phyloP scores from a whole-genome alignment of 2,888 invertebrate genomes.

The Rhodophaea formosa region DNA sequence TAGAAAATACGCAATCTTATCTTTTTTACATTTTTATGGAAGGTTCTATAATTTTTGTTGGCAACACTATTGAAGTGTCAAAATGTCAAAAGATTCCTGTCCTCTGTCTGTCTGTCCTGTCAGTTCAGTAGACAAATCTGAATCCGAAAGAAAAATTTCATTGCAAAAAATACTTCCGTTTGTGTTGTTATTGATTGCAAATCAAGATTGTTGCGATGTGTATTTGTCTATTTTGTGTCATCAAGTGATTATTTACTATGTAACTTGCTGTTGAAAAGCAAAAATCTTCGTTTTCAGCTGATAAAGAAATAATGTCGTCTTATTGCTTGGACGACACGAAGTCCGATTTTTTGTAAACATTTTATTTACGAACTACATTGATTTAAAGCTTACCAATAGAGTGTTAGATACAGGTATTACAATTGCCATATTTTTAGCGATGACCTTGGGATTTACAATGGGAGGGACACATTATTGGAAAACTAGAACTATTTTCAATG shows the following conservation, averaged over 20 bases:
- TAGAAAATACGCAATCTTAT: too few species aligned
- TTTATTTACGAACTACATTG: slow-evolving; percentile 19
- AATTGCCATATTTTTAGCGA: background rate
- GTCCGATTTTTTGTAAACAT: slow-evolving; percentile 43
- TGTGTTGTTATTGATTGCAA: background rate
- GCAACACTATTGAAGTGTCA: too few species aligned
- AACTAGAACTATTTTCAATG: slow-evolving; percentile 10
- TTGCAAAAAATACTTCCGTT: slow-evolving; percentile 15
- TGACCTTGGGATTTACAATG: background rate
- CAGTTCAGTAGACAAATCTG: background rate
- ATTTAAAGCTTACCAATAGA: background rate
- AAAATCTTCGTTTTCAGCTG: slow-evolving; percentile 23
- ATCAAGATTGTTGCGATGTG: background rate
- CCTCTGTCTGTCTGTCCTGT: too few species aligned
- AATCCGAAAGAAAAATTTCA: background rate
- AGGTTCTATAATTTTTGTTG: too few species aligned
- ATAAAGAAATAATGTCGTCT: slow-evolving; percentile 45
- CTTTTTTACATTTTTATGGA: too few species aligned
- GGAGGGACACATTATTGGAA: background rate
- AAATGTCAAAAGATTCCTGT: too few species aligned
- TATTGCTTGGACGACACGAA: slow-evolving; percentile 33
- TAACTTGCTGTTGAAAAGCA: background rate
- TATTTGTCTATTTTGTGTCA: background rate
- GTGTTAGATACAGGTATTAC: background rate
- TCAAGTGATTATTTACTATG: background rate